These are phyloP conservation scores for Linepithema humile DNA, from an alignment of 1,140 invertebrate genomes.

Conservation along the genomic window DNA sequence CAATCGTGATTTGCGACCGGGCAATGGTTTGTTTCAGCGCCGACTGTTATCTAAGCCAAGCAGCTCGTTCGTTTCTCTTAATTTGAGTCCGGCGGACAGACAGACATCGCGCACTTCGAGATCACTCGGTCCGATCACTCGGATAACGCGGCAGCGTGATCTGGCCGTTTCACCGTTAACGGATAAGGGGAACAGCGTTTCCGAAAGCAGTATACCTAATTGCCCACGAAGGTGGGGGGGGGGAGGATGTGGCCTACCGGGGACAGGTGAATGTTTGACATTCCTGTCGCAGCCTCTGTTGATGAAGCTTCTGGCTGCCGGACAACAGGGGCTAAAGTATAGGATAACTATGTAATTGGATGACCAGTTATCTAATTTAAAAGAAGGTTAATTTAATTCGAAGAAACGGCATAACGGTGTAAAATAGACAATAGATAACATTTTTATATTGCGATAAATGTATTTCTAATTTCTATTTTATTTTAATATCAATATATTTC, in stretches of 20 bases:
- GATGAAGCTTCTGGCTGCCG: constrained; percentile 19
- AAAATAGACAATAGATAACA: background rate
- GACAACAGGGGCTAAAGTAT: background rate
- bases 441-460: background rate
- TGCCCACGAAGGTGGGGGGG: background rate
- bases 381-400: background rate
- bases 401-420: background rate
- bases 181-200: constrained; percentile 16
- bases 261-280: constrained; percentile 56
- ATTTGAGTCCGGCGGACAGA: background rate
- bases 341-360: background rate
- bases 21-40: background rate
- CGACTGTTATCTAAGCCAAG: constrained; percentile 5
- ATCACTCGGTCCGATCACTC: constrained; percentile 19
- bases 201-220: constrained; percentile 29
- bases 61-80: constrained; percentile 29
- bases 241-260: constrained; percentile 1
- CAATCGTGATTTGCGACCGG: constrained; percentile 26
- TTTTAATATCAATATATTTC: background rate
- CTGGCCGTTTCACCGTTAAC: constrained; percentile 13
- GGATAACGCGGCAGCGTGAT: constrained; percentile 5
- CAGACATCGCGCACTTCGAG: background rate
- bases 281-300: constrained; percentile 28
- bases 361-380: constrained; percentile 8
- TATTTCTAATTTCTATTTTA: background rate